A percentile compares a stretch with the other conserved stretches of the same genome.
phyloP scores from a whole-genome alignment of 2,888 invertebrate genomes.

The Polyploca ridens region DNA sequence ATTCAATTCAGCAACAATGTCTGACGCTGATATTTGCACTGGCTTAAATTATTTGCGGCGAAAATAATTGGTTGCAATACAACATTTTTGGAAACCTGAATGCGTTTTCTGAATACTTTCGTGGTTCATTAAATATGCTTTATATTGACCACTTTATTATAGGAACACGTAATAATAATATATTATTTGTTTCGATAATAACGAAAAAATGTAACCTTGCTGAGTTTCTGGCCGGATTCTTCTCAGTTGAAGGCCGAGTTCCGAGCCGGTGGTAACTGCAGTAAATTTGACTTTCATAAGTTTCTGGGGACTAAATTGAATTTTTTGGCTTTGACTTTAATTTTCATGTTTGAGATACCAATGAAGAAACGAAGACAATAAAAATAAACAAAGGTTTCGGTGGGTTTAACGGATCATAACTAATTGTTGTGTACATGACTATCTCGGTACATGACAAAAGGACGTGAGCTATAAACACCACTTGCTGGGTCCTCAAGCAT shows the following conservation, averaged over 20 bases:
- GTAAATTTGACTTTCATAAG: too few relatives aligned
- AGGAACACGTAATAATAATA: too few relatives aligned
- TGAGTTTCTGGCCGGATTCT: too few relatives aligned
- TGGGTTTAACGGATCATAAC: slow-evolving; percentile 30
- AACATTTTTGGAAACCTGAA: not conserved
- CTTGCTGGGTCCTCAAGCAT: slow-evolving; percentile 22
- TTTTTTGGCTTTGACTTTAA: too few relatives aligned
- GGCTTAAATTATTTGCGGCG: not conserved
- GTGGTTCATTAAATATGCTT: not conserved
- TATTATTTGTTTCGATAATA: too few relatives aligned
- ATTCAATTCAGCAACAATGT: not conserved
- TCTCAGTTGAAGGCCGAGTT: too few relatives aligned
- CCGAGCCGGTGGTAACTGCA: too few relatives aligned
- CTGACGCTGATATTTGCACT: not conserved
- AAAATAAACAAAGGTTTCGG: slow-evolving; percentile 17
- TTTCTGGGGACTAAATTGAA: too few relatives aligned
- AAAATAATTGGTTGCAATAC: not conserved
- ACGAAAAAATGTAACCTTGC: too few relatives aligned
- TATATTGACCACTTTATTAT: too few relatives aligned
- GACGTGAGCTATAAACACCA: slow-evolving; percentile 29
- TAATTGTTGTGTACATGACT: slow-evolving; percentile 21
- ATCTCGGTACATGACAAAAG: slow-evolving; percentile 11
- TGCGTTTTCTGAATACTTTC: not conserved
- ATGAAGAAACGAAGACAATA: not conserved
- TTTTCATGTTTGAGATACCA: too few relatives aligned